Evolutionary conservation across 2,797 vertebrate genomes (phyloP), one percentile per base, ranked within the genome.

Genomic region (Xiphorhynchus erythropygius): DNA sequence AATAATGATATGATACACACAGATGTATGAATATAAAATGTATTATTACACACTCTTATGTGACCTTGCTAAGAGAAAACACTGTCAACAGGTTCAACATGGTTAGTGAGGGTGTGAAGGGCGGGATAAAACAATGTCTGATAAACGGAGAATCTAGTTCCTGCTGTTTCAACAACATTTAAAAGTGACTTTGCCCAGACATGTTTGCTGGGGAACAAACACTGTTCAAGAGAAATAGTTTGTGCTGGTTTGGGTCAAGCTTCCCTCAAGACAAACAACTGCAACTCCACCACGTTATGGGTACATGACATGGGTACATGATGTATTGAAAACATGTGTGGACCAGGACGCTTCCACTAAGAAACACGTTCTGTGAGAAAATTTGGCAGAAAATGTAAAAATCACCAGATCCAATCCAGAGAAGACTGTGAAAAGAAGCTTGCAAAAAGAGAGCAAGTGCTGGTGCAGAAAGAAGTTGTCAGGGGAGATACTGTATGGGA

Each of bases 321-420:
- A 10, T 53, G 25, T 62, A 65, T n/a, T 68, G 64, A 65, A 87
- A 85, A 12, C 30, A 55, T 35, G 23, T 57, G 30, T 35, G 33
- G 64, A n/a, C 32, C 44, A 65, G n/a, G 33, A 94, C 41, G 7
- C 44, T 85, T 73, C 49, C 35, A 53, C 39, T 81, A 49, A 92
- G 32, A 60, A 86, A 71, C 19, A 10, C 28, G 22, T 74, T 86
- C 60, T 59, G 11, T 53, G 28, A 80, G 69, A 93, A 80, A 82
- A 13, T 4, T 1, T 88, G 64, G 30, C 19, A 81, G 49, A 93
- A 93, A 92, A 71, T 47, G 25, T 23, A 56, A 70, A 88, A 89
- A 41, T 25, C 0, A 15, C 8, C 25, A 74, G 35, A 64, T 56
- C 12, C 7, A 75, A 33, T 39, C 21, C 16, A 52, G 53, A 78